These are phyloP conservation scores for Ophioderma brevispina DNA, from an alignment of 35 echinoderm and acorn worm species.

Conservation along the genomic window DNA sequence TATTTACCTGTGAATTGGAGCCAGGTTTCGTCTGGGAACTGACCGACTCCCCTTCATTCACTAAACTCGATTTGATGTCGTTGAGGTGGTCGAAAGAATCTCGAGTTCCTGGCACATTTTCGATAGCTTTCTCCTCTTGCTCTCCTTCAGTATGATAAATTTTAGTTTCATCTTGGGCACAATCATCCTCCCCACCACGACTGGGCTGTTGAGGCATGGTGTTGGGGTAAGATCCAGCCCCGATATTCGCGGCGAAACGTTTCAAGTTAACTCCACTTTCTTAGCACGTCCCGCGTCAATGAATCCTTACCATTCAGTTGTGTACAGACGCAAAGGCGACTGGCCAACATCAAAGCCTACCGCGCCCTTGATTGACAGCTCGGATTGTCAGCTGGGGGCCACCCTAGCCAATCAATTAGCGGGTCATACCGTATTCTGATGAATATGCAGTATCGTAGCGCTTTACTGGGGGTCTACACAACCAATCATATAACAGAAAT, in stretches of 20 bases:
- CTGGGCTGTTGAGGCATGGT: slow-evolving; percentile 75
- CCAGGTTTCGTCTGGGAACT: slow-evolving; percentile 22
- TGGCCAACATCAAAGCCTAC: slow-evolving; percentile 73
- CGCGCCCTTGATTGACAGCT: slow-evolving; percentile 72
- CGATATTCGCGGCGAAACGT: slow-evolving; percentile 61
- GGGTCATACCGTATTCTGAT: slow-evolving; percentile 53
- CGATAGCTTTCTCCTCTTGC: slow-evolving; percentile 73
- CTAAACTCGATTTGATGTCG: slow-evolving; percentile 64
- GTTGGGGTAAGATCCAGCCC: slow-evolving; percentile 65
- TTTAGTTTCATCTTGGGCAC: slow-evolving; percentile 67
- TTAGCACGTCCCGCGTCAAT: slow-evolving; percentile 62
- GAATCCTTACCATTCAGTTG: slow-evolving; percentile 69
- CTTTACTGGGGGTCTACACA: not conserved
- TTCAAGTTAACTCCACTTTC: slow-evolving; percentile 79
- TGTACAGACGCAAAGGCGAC: slow-evolving; percentile 72
- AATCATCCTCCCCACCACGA: slow-evolving; percentile 72
- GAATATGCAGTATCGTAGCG: not conserved
- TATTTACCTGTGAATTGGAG: slow-evolving; percentile 66
- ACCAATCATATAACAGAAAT: not conserved
- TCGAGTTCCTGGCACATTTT: slow-evolving; percentile 63
- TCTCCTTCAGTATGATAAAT: slow-evolving; percentile 76
- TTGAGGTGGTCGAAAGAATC: slow-evolving; percentile 75
- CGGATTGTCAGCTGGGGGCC: slow-evolving; percentile 73
- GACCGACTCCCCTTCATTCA: slow-evolving; percentile 56
- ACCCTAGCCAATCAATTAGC: slow-evolving; percentile 76